Conservation (phyloP, 1,140 invertebrate species). For the Neodiprion pinetum region DNA sequence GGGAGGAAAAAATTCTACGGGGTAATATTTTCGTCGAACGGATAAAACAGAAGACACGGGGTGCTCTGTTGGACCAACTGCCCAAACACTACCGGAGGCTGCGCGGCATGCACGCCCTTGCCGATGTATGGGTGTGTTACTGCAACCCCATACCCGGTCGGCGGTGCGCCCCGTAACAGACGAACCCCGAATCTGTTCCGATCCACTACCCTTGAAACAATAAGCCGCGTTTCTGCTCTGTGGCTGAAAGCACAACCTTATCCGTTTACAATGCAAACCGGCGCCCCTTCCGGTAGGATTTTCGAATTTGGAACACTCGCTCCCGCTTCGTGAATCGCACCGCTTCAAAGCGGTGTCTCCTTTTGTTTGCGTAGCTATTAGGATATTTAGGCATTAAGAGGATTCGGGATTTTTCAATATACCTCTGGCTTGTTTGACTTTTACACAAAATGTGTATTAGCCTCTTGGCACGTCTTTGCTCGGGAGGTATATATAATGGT, state of each 20-base stretch:
- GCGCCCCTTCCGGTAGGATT: slow-evolving; percentile 50
- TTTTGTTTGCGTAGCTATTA: slow-evolving; percentile 61
- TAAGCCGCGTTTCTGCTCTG: slow-evolving; percentile 46
- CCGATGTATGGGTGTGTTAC: too few species aligned
- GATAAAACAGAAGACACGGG: not conserved
- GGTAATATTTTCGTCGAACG: not conserved
- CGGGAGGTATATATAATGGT: too few species aligned
- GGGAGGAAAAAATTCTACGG: not conserved
- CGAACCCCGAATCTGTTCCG: slow-evolving; percentile 37
- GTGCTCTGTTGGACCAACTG: slow-evolving; percentile 47
- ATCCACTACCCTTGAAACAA: slow-evolving; percentile 46
- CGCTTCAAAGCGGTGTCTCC: slow-evolving; percentile 14
- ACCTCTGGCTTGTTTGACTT: not conserved
- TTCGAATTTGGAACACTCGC: slow-evolving; percentile 43
- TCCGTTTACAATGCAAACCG: slow-evolving; percentile 62
- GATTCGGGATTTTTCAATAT: not conserved
- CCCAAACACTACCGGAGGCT: slow-evolving; percentile 46
- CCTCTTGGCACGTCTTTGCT: slow-evolving; percentile 1
- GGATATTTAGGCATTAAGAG: slow-evolving; percentile 50
- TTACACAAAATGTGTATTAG: not conserved
- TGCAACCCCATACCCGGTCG: not conserved
- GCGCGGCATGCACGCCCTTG: slow-evolving; percentile 33
- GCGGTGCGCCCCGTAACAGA: slow-evolving; percentile 3
- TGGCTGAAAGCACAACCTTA: slow-evolving; percentile 53
- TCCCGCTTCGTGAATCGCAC: slow-evolving; percentile 31